Evolutionary conservation across 1,140 invertebrate species (phyloP).

Genomic region (Drosophila oshimai): DNA sequence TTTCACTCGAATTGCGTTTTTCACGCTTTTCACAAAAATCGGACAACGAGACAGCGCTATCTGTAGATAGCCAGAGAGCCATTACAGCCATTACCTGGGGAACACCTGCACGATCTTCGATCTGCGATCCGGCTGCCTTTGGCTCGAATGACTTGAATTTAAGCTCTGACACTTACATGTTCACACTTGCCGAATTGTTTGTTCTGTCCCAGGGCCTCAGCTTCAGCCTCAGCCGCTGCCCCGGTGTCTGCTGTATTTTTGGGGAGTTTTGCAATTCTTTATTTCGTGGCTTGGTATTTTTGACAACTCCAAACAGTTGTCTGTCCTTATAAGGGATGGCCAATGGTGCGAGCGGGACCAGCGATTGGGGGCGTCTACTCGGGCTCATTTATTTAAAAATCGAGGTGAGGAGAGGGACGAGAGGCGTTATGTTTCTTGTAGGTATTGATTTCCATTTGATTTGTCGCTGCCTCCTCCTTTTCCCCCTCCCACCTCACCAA

Average conservation of each 20-base stretch:
- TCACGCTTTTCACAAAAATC: constrained; percentile 41
- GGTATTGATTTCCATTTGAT: constrained; percentile 81
- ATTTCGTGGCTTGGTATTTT: constrained; percentile 47
- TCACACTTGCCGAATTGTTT: constrained; percentile 51
- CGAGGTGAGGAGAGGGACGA: constrained; percentile 15
- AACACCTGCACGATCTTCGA: constrained; percentile 58
- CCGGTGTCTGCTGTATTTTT: neutral
- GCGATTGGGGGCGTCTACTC: constrained; percentile 44
- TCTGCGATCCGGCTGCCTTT: constrained; percentile 14
- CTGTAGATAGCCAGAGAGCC: too few relatives aligned
- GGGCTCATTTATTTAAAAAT: constrained; percentile 27
- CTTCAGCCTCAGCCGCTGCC: too few relatives aligned
- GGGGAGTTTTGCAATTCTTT: constrained; percentile 51
- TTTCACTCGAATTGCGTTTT: constrained; percentile 54
- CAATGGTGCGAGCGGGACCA: neutral
- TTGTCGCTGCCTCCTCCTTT: constrained; percentile 39
- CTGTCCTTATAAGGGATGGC: constrained; percentile 50
- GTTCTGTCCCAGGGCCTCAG: neutral
- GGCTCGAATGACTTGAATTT: constrained; percentile 31
- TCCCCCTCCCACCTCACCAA: neutral
- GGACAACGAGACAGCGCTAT: neutral
- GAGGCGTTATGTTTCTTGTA: constrained; percentile 71
- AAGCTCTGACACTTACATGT: constrained; percentile 59
- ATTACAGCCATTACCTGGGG: constrained; percentile 7
- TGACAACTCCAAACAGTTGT: constrained; percentile 61